Base-by-base conservation (phyloP, 1,140 invertebrate genomes). In the Physella acuta region DNA sequence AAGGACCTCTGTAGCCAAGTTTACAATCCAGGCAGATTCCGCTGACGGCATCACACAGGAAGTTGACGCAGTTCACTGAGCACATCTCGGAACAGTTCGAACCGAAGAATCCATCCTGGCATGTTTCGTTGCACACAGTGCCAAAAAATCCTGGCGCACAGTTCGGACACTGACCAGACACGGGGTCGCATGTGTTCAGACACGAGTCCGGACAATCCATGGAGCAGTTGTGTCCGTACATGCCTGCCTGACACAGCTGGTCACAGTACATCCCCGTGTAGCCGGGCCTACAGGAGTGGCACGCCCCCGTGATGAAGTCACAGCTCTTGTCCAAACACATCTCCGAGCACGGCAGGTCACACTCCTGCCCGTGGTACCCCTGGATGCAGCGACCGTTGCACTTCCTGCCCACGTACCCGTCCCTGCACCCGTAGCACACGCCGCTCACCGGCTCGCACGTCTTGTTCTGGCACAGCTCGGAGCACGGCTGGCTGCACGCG, bases 331-430 rank as follows among this genome's bases (percentile, higher is more conserved):
- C 62, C 4, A 36, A 11, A n/a, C 62, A 64, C 2, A 28, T 52
- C 28, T 52, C 44, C 52, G 62, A 30, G n/a, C 62, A 64, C 14
- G 44, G 3, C 3, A 52, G 44, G 8, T 30, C 5, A 34, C 62
- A 64, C 1, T 34, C 30, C 26, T 37, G 28, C 33, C 62, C 62
- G 36, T 64, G 52, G 2, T 51, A 36, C 8, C 62, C 62, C 36
- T 31, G 26, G 28, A 64, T 64, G 20, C 62, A 64, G 17, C 52
- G 62, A 64, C 62, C 62, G 49, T 64, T 64, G 28, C 62, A 64
- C 37, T 36, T 64, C 26, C 31, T 20, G 33, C 62, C 62, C 20
- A 64, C 62, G 30, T 64, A 64, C 24, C 62, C 62, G 20, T 51
- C 49, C 1, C 8, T 51, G 30, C 62, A 64, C 0, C 37, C 16